These are phyloP conservation scores for Sphecodes monilicornis DNA, from an alignment of 2,888 invertebrate species.

Conservation along the genomic window DNA sequence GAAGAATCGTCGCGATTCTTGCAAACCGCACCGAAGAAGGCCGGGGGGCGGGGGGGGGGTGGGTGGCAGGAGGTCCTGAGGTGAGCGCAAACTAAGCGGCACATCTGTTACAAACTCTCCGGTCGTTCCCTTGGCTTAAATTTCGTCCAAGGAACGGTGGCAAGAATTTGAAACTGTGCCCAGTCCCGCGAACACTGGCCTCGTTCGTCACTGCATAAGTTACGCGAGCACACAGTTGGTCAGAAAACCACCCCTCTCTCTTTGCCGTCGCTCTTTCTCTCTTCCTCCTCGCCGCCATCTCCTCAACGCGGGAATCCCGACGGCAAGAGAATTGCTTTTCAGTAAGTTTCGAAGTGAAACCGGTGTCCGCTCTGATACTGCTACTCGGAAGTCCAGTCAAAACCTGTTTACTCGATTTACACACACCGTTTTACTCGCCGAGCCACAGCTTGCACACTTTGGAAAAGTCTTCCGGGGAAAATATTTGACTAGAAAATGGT, in stretches of 20 bases:
- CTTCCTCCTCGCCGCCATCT: background rate
- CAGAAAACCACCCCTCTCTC: background rate
- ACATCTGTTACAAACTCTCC: conserved; percentile 56
- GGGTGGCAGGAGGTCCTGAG: background rate
- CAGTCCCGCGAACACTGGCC: conserved; percentile 32
- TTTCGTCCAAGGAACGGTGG: conserved; percentile 43
- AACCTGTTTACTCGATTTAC: background rate
- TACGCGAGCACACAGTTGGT: conserved; percentile 38
- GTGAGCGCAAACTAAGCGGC: conserved; percentile 20
- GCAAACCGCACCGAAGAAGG: background rate
- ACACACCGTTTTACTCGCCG: background rate
- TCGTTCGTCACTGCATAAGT: conserved; percentile 56
- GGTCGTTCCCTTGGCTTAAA: conserved; percentile 54
- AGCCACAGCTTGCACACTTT: background rate
- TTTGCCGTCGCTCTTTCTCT: no score
- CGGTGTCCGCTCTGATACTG: background rate
- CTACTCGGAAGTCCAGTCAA: background rate
- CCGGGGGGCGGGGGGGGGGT: no score
- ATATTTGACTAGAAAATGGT: background rate
- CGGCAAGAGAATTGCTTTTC: conserved; percentile 49
- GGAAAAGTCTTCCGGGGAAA: background rate
- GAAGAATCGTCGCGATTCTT: conserved; percentile 19
- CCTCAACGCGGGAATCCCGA: conserved; percentile 25
- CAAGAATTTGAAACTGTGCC: conserved; percentile 60
- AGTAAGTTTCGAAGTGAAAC: conserved; percentile 31